Conservation (phyloP, 2,113 vertebrate species). For the Varanus komodoensis region DNA sequence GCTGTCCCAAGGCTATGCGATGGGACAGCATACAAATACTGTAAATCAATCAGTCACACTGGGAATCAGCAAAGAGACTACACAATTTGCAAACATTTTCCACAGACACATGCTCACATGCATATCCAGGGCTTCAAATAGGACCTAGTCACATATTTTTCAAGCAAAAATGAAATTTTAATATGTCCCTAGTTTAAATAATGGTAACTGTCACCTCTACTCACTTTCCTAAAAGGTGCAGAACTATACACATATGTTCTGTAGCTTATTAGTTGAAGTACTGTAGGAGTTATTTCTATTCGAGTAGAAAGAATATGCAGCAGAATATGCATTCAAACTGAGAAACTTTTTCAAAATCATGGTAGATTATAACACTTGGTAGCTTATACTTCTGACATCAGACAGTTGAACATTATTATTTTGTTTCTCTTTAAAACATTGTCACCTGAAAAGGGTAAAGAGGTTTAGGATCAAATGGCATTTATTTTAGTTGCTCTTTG, state of each 20-base stretch:
- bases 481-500: background rate
- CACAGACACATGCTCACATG: too few species aligned
- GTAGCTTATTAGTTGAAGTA: background rate
- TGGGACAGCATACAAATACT: too few species aligned
- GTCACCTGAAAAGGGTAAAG: background rate
- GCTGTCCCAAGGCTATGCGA: too few species aligned
- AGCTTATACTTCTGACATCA: background rate
- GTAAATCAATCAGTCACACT: too few species aligned
- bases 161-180: too few species aligned
- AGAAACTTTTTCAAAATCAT: background rate
- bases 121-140: too few species aligned
- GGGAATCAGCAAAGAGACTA: too few species aligned
- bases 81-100: too few species aligned
- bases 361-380: background rate
- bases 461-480: background rate
- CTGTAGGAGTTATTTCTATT: background rate
- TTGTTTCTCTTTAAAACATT: background rate
- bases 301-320: background rate
- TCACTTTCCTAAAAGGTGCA: background rate
- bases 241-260: background rate
- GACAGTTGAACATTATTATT: background rate
- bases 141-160: too few species aligned
- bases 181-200: background rate
- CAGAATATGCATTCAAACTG: background rate
- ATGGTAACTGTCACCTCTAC: background rate